These are phyloP conservation scores for Spilarctia lutea DNA, from an alignment of 2,888 invertebrate genomes.

Conservation along the genomic window DNA sequence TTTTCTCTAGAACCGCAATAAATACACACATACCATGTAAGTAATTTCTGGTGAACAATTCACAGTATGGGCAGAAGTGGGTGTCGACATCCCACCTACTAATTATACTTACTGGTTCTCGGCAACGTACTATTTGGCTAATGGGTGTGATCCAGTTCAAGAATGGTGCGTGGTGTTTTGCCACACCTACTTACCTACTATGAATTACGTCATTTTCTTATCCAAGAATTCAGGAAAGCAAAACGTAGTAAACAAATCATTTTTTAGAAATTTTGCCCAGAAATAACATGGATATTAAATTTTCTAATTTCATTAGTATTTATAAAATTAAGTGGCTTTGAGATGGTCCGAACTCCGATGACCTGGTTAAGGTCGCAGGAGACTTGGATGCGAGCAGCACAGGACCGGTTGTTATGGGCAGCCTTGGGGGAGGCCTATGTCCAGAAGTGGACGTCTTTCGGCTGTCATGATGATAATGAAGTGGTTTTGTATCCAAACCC, in stretches of 20 bases:
- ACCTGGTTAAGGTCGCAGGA: no score
- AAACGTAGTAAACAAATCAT: not conserved
- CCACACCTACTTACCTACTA: not conserved
- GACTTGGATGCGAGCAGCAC: no score
- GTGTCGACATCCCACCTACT: slow-evolving; percentile 2
- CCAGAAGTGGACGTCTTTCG: no score
- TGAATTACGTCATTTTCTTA: not conserved
- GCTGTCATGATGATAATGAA: no score
- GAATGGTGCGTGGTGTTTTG: not conserved
- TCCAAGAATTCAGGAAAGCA: not conserved
- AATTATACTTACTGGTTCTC: not conserved
- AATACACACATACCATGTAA: no score
- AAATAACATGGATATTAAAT: not conserved
- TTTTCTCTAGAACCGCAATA: no score
- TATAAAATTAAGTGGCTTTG: no score
- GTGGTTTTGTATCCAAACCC: no score
- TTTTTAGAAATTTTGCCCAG: not conserved
- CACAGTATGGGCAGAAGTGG: not conserved
- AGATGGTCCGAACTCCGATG: no score
- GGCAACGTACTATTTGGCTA: not conserved
- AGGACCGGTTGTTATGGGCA: no score
- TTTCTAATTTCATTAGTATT: not conserved
- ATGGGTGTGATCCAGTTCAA: not conserved
- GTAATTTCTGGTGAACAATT: not conserved
- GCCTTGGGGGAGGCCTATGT: no score